These are phyloP conservation scores for Anser cygnoides DNA, from an alignment of 2,113 vertebrate genomes.

Conservation along the genomic window DNA sequence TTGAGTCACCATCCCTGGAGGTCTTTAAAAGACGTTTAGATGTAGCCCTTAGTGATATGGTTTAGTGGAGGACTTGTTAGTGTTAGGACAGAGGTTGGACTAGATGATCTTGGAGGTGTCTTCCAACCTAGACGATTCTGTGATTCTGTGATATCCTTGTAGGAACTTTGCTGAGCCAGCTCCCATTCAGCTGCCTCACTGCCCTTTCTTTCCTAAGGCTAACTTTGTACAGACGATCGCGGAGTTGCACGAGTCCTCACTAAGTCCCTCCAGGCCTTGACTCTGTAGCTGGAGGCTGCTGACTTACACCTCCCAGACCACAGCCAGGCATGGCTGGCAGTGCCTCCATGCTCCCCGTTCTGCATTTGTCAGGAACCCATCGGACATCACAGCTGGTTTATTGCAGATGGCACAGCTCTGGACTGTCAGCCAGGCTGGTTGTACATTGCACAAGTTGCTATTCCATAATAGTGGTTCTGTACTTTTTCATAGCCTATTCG, in stretches of 20 bases:
- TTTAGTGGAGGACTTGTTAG: no score
- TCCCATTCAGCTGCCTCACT: background rate
- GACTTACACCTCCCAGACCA: background rate
- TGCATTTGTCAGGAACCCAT: background rate
- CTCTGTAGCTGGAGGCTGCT: background rate
- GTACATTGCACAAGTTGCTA: background rate
- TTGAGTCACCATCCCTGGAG: no score
- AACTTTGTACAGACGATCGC: rapidly evolving
- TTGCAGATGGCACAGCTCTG: background rate
- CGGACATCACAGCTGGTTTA: background rate
- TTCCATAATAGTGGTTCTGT: background rate
- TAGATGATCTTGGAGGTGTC: no score
- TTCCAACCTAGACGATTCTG: no score
- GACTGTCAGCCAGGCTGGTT: background rate
- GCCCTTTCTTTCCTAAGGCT: background rate
- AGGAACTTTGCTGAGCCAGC: background rate
- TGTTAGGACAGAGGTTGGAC: no score
- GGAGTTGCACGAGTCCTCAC: background rate
- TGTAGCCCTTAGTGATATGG: no score
- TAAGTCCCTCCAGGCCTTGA: background rate
- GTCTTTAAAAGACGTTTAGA: no score
- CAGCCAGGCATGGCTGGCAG: background rate
- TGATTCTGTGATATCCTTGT: background rate
- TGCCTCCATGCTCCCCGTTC: background rate
- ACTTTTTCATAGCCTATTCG: background rate